These are phyloP conservation scores for Drosophila testacea DNA, from an alignment of 2,888 invertebrate genomes.

Conservation along the genomic window DNA sequence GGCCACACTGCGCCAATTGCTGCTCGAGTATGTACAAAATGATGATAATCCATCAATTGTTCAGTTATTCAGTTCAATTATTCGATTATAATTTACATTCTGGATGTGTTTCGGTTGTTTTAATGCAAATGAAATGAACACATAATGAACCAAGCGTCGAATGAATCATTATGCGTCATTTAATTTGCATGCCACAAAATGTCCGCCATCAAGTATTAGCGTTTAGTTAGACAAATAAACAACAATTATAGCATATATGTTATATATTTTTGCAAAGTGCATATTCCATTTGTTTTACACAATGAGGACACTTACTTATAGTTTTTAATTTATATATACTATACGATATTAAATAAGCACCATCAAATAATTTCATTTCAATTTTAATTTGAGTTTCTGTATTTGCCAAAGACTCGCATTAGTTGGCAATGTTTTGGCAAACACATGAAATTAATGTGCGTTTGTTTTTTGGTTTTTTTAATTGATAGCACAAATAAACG, in stretches of 20 bases:
- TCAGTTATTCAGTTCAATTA: constrained; percentile 5
- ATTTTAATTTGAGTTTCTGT: constrained; percentile 50
- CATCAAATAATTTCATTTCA: constrained; percentile 60
- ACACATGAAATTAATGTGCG: constrained; percentile 23
- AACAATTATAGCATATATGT: constrained; percentile 49
- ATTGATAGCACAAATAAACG: constrained; percentile 48
- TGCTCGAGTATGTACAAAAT: constrained; percentile 91
- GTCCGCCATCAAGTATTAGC: constrained; percentile 67
- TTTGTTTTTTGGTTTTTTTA: constrained; percentile 46
- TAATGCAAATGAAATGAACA: constrained; percentile 58
- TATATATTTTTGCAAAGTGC: constrained; percentile 49
- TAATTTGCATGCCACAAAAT: constrained; percentile 67
- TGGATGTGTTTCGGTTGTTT: neutral
- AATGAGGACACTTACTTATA: constrained; percentile 21
- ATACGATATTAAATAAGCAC: constrained; percentile 40
- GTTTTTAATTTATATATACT: constrained; percentile 54
- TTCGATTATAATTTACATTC: constrained; percentile 2
- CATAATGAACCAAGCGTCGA: constrained; percentile 41
- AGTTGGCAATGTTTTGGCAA: constrained; percentile 25
- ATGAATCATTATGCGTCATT: constrained; percentile 68
- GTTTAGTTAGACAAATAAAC: constrained; percentile 69
- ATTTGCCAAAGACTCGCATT: constrained; percentile 17
- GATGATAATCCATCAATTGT: neutral
- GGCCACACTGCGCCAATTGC: constrained; percentile 97
- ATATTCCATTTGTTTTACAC: constrained; percentile 38